Percentiles rank a stretch among this genome's conserved stretches.
Conservation (phyloP, 37 sponge, comb jelly and placozoan genomes). For the Amphimedon queenslandica region DNA sequence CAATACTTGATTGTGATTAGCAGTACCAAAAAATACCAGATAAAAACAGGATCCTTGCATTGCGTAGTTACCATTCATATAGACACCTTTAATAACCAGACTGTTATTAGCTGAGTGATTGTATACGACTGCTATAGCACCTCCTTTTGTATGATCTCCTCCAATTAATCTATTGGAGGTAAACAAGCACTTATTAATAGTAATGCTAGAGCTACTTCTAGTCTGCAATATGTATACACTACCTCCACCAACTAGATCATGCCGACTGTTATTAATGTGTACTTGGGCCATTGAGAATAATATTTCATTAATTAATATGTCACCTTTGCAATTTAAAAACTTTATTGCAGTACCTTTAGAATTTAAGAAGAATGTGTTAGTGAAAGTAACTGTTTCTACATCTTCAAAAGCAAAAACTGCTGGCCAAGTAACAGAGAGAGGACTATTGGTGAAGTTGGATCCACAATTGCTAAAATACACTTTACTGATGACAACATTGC, state of each 20-base stretch:
- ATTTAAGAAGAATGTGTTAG: background rate
- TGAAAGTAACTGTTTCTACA: background rate
- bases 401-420: background rate
- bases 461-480: background rate
- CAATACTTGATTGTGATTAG: background rate
- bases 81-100: background rate
- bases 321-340: background rate
- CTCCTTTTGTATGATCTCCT: background rate
- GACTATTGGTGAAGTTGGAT: background rate
- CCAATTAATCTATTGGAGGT: background rate
- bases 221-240: background rate
- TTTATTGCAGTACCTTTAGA: background rate
- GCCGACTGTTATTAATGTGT: background rate
- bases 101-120: background rate
- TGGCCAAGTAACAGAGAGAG: background rate
- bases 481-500: background rate
- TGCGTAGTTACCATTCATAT: background rate
- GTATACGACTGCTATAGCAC: background rate
- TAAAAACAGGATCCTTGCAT: background rate
- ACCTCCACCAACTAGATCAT: slow-evolving; percentile 2
- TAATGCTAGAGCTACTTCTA: background rate
- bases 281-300: background rate
- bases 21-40: background rate
- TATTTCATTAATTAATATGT: background rate
- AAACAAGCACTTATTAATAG: background rate